These are phyloP conservation scores for Hirtodrosophila trivittata DNA, from an alignment of 2,888 invertebrate species.

Conservation along the genomic window DNA sequence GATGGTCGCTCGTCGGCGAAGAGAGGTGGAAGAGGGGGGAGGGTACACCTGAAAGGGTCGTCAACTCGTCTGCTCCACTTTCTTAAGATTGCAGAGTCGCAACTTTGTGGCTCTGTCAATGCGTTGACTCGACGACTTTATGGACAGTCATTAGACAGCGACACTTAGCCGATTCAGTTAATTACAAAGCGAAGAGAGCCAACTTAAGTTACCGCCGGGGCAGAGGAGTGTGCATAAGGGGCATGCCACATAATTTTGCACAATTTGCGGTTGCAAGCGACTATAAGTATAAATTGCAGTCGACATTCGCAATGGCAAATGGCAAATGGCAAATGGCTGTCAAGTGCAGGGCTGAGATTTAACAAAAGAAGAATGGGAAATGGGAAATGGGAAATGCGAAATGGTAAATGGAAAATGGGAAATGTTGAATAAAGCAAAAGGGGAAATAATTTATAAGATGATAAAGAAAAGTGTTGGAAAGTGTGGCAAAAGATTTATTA, in stretches of 20 bases:
- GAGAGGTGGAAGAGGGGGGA: neutral
- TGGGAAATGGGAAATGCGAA: neutral
- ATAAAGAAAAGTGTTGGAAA: slow-evolving; percentile 17
- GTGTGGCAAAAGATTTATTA: neutral
- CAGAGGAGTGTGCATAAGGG: neutral
- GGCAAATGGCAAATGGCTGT: slow-evolving; percentile 17
- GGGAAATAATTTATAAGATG: neutral
- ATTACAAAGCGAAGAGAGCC: slow-evolving; percentile 57
- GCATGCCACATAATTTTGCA: slow-evolving; percentile 63
- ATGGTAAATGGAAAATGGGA: slow-evolving; percentile 4
- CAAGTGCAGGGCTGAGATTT: slow-evolving; percentile 37
- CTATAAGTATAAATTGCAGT: slow-evolving; percentile 23
- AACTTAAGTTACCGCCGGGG: slow-evolving; percentile 30
- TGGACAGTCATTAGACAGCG: slow-evolving; percentile 79
- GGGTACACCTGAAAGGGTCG: neutral
- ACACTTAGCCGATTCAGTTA: slow-evolving; percentile 71
- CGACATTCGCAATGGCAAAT: neutral
- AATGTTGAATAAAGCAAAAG: neutral
- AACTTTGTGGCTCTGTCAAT: slow-evolving; percentile 61
- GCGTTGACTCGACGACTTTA: slow-evolving; percentile 65
- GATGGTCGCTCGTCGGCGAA: neutral
- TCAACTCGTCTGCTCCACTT: slow-evolving; percentile 62
- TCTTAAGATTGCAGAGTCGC: slow-evolving; percentile 57
- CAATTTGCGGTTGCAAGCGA: slow-evolving; percentile 57
- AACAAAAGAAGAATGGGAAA: neutral